Base-by-base conservation (phyloP, 2,113 vertebrate genomes). In the Phoenicopterus ruber region DNA sequence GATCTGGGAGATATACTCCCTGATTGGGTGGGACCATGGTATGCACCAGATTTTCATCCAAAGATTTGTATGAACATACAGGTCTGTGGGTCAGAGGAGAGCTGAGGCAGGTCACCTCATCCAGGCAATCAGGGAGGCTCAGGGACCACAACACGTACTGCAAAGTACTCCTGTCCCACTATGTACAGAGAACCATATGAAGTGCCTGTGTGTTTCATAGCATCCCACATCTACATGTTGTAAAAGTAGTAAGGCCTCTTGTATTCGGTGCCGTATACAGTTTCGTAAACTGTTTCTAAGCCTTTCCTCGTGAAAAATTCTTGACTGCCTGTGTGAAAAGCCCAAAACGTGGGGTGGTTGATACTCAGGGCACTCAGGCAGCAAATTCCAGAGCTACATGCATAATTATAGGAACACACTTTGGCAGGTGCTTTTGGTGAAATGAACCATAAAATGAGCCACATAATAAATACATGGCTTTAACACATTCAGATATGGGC, bases 101-200 rank as follows among this genome's bases (percentile, higher is more conserved):
- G 17, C 17, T 73, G 52, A 74, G 40, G 4, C 11, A 57, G 3
- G 9, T 65, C 40, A 57, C 24, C 26, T 70, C n/a, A 57, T 34
- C 18, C 13, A 57, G 49, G 25, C 19, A 50, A 17, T 9, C 40
- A 77, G 42, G 22, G 13, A 70, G 20, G 12, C 44, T 57, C 54
- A 62, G 4, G 17, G 9, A 83, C 5, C 28, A 14, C 44, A 42
- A 6, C 0, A 0, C 7, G 0, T 21, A 7, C 34, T 22, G 29
- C 57, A 34, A 47, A 84, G 47, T 36, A 4, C 14, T 82, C 42
- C 26, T 82, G 18, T 32, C 44, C 40, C 31, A 32, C 22, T 15
- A 3, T 4, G 31, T 17, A 20, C 22, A n/a, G 26, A 69, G 22
- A 63, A 29, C 18, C 4, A 2, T 17, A 18, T 11, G 11, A 77